Base-by-base conservation (phyloP, 2,888 invertebrate genomes). In the Caenorhabditis sp. region DNA sequence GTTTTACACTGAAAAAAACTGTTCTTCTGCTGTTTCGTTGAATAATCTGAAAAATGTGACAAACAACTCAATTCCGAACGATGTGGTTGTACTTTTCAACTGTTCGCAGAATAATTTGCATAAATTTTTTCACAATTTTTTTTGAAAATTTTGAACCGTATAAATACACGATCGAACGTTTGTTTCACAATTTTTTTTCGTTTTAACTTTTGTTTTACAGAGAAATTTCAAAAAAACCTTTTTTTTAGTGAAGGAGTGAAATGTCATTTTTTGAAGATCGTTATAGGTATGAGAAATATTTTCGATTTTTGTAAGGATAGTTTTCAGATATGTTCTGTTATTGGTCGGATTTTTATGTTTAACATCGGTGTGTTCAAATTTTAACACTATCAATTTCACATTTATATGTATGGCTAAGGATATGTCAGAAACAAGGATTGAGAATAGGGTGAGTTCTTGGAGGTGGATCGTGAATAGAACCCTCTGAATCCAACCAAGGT, bases 351-450 rank as follows among this genome's bases (percentile, higher is more conserved):
- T 81, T 58, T 21, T 79, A 27, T 81, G 81, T 59, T 64, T 81
- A 36, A 72, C 81, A 23, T 75, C 79, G 17, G 70, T 81, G 10
- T 75, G 76, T 52, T 79, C 75, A 59, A 81, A 81, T 67, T 81
- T 76, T 57, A 76, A 77, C 54, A 78, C 78, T 36, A 78, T 83
- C 49, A 82, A 83, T 54, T 80, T 83, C 68, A 77, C 83, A 4
- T 77, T 83, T 53, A 81, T 83, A 63, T 83, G 83, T 71, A 83
- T 83, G 83, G 68, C 67, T 57, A 58, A 74, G 20, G 79, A 81
- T 36, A 63, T 66, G 60, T 58, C 70, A 8, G 71, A 69, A 20
- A 59, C 59, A 5, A 17, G 10, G 20, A 17, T 56, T 56, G 26
- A 56, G 12, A 54, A 43, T 27, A 23, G 21, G 14, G 54, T 14